Evolutionary conservation across 2,113 vertebrate genomes (phyloP), one percentile per base, ranked within the genome.

Genomic region (Cairina moschata): DNA sequence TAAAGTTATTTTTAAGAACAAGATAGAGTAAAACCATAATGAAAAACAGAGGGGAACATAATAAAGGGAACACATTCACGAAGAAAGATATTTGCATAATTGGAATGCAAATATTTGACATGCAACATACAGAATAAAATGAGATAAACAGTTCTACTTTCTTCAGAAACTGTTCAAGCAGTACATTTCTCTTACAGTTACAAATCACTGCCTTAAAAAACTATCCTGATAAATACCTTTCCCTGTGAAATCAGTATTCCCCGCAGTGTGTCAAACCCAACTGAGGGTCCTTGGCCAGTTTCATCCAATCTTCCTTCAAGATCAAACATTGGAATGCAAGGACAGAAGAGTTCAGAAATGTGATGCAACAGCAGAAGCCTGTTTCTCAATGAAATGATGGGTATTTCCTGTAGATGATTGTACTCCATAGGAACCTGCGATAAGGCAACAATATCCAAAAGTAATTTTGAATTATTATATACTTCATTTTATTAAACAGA

Each of bases 291-390:
- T 4, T 99, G 99, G 17, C 98, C 98, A 1, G 98, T 98, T 96
- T 99, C 99, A 23, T 99, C 99, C 16, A 99, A 98, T 18, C 98
- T 98, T 31, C 99, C 99, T 97, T 99, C 99, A 63, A 99, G 98
- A 97, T 99, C 98, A 34, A 99, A 99, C 99, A 99, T 99, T 52
- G 99, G 99, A 95, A 99, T 99, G 82, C 99, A 99, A 40, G 99
- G 99, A 93, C 99, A 99, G 97, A 99, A 99, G 79, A 99, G 99
- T 96, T 99, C 99, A 0, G 99, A 99, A 98, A 99, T 99, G 97
- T 99, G 99, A 86, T 99, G 99, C 89, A 99, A 97, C 25, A 99
- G 98, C 86, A 99, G 97, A 90, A 99, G 98, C 54, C 99, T 98
- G 97, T 99, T 99, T 90, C 99, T 98, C 96, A 99, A 96, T 4